phyloP scores from a whole-genome alignment of 2,888 invertebrate genomes.

The Tetramorium bicarinatum region DNA sequence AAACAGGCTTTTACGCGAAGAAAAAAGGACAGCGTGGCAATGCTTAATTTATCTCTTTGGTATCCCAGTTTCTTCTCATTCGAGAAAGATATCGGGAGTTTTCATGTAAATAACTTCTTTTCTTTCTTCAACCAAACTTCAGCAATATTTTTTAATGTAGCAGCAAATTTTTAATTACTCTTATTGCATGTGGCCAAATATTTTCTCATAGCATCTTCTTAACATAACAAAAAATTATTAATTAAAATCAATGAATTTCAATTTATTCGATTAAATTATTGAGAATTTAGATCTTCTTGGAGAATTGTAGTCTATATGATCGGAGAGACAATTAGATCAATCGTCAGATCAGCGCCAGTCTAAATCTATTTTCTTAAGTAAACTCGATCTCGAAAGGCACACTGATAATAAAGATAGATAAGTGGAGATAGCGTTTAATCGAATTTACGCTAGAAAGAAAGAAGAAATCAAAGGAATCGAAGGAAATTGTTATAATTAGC shows the following conservation, averaged over 20 bases:
- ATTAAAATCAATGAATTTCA: neutral
- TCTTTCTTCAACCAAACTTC: neutral
- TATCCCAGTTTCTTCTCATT: neutral
- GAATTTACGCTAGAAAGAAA: neutral
- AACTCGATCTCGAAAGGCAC: neutral
- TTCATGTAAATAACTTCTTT: neutral
- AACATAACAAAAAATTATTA: slow-evolving; percentile 4
- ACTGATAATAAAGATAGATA: neutral
- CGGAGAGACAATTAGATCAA: slow-evolving; percentile 6
- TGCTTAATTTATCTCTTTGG: neutral
- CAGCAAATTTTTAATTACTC: neutral
- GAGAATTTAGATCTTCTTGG: neutral
- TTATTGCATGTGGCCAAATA: neutral
- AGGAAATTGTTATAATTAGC: neutral
- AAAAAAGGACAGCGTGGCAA: neutral
- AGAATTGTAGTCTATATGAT: neutral
- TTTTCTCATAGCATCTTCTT: neutral
- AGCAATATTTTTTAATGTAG: neutral
- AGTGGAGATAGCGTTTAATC: neutral
- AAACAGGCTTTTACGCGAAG: neutral
- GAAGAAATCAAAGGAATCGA: neutral
- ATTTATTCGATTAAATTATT: neutral
- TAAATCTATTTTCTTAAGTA: neutral
- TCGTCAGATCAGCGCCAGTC: neutral
- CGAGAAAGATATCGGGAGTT: neutral